Base-by-base conservation (phyloP, 2,888 invertebrate species). In the Trichacis sp. region DNA sequence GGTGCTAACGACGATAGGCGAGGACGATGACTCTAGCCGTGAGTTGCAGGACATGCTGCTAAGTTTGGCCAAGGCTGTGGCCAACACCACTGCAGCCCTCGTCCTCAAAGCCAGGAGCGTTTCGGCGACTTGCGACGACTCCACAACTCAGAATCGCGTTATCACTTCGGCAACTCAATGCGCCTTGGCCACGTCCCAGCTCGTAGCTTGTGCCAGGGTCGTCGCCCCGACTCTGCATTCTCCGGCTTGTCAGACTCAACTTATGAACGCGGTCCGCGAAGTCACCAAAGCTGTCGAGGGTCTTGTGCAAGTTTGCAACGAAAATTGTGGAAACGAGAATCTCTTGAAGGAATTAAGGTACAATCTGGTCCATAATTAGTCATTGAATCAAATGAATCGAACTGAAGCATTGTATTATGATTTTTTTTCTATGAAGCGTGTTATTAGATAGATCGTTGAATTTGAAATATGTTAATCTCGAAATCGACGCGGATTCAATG, bases 131-230 rank as follows among this genome's bases (percentile, higher is more conserved):
- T 93, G 93, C 78, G 89, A 90, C 47, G 92, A 93, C 76, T 92
- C 93, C 69, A 91, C 89, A 33, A 89, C 91, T 24, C 94, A 95
- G 85, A 94, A 95, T 84, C 88, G 88, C 74, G 96, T 98, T 46
- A 98, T 99, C 73, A 94, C 95, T 0, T 95, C 97, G 0, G 99
- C 99, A 1, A 98, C 98, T 0, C 93, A 97, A 82, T 97, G 97
- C 83, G 99, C 99, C 0, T 87, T 98, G 40, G 96, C 98, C 4
- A 98, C 99, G 3, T 98, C 98, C 38, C 98, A 98, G 80, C 88
- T 99, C 1, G 98, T 99, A 0, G 98, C 98, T 0, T 97, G 97
- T 79, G 95, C 98, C 14, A 97, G 98, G 88, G 94, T 95, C 53
- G 94, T 95, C 4, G 94, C 95, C 0, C 93, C 94, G 0, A 94